Conservation (phyloP, 2,797 vertebrate species). For the Macropus fuliginosus region DNA sequence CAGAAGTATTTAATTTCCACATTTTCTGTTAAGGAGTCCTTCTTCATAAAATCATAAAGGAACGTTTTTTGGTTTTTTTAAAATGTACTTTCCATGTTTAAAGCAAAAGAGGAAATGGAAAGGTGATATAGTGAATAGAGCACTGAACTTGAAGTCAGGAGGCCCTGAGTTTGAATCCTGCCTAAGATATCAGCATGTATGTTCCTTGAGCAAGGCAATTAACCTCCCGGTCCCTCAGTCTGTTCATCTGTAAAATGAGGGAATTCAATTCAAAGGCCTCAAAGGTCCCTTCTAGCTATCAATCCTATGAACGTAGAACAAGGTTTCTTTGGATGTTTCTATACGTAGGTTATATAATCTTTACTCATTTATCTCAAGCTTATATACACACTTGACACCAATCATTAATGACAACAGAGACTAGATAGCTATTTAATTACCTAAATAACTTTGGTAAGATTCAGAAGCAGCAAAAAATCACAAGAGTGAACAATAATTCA, state of each 20-base stretch:
- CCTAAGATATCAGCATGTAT: background rate
- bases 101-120: background rate
- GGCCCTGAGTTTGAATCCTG: background rate
- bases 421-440: background rate
- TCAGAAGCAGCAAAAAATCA: conserved; percentile 37
- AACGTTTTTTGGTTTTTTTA: background rate
- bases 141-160: background rate
- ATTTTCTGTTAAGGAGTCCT: background rate
- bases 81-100: background rate
- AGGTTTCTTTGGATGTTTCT: background rate
- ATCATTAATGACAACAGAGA: conserved; percentile 10
- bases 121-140: background rate
- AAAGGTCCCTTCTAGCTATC: background rate
- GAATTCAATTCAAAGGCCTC: background rate
- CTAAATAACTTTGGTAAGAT: conserved; percentile 31
- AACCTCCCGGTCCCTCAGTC: background rate
- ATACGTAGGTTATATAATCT: background rate
- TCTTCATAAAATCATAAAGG: background rate
- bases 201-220: background rate
- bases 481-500: conserved; percentile 13
- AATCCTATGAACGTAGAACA: background rate
- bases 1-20: background rate
- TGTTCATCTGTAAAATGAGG: background rate
- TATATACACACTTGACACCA: conserved; percentile 41
- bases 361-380: background rate